Evolutionary conservation across 2,888 invertebrate species (phyloP), one percentile per base, ranked within the genome.

Genomic region (Sycophila texana): DNA sequence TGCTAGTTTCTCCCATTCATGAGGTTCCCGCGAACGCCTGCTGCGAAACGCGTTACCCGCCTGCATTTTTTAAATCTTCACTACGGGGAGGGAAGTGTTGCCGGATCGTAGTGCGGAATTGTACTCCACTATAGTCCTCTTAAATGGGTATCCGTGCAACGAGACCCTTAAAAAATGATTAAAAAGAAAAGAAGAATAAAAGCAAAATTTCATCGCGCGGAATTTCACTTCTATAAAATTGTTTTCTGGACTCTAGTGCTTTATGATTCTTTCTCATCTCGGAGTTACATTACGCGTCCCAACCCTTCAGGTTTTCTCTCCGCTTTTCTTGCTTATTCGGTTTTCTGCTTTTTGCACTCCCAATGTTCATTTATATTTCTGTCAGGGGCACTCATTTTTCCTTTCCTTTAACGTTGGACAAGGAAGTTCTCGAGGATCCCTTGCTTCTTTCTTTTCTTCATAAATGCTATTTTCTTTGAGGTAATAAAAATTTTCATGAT

Each of bases 291-390:
- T 57, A 39, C 39, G 39, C 26, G 20, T 57, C 3, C 39, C 68
- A 57, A 70, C 55, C 57, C 57, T 70, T 70, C 68, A 55, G 55
- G 68, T 68, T 68, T 68, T 68, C 39, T 55, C 51, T n/a, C 30
- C 39, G 13, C 39, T 70, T 57, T 70, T 18, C 55, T 63, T 70
- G 57, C 57, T 70, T 70, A 70, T 70, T 57, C 55, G 68, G 68
- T 70, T 70, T 57, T 70, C 57, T 70, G 57, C 68, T 70, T 70
- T 70, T 70, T 70, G 68, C 68, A 39, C 68, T 10, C 57, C 39
- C 68, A 70, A 70, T 57, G 68, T 70, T 70, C 68, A 70, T 70
- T 70, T 70, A 70, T 70, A 70, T 70, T 70, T 70, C 68, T 70
- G 68, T 57, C 68, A 70, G 68, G 55, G 18, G 68, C 57, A 39